Evolutionary conservation across 1,140 invertebrate species (phyloP).

Genomic region (Steinernema khuongi): DNA sequence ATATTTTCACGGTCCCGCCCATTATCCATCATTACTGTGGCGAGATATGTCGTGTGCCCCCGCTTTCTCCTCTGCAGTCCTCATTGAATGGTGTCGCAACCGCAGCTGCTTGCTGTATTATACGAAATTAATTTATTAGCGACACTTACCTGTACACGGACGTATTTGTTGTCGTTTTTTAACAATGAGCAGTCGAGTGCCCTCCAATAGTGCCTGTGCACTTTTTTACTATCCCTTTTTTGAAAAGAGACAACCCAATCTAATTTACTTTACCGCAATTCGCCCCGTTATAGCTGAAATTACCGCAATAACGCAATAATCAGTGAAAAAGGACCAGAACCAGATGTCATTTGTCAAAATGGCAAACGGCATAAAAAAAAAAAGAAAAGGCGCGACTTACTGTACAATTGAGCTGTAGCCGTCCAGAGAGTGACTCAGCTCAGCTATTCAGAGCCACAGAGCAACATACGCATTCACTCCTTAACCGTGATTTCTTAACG

Average conservation of each 20-base stretch:
- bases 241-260: too few relatives aligned
- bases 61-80: background rate
- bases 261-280: too few relatives aligned
- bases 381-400: background rate
- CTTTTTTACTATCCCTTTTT: too few relatives aligned
- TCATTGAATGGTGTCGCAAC: background rate
- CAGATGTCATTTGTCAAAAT: too few relatives aligned
- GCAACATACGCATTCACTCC: background rate
- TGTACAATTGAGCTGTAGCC: background rate
- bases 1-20: too few relatives aligned
- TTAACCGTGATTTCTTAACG: background rate
- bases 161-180: background rate
- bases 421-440: background rate
- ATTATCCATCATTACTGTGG: background rate
- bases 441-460: background rate
- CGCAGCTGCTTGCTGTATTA: background rate
- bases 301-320: too few relatives aligned
- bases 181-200: too few relatives aligned
- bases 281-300: too few relatives aligned
- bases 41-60: background rate
- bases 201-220: background rate
- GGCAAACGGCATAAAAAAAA: too few relatives aligned
- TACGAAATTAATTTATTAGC: background rate
- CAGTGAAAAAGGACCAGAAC: too few relatives aligned
- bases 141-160: background rate